phyloP scores from a whole-genome alignment of 2,113 vertebrate genomes.

The Paramisgurnus dabryanus region DNA sequence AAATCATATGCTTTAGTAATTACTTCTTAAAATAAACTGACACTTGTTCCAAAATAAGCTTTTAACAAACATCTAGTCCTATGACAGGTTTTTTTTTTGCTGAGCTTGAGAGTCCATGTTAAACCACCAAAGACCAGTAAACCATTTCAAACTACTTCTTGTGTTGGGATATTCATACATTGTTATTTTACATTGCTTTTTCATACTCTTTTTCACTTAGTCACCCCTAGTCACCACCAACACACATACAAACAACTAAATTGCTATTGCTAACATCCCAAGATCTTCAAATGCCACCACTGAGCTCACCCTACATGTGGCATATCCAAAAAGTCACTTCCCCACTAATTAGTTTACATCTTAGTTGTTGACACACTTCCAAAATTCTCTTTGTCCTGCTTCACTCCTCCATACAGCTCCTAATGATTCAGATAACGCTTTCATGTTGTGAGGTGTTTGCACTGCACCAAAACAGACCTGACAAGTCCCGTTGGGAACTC shows the following conservation, averaged over 20 bases:
- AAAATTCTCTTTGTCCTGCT: slow-evolving; percentile 5
- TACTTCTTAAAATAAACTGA: not conserved
- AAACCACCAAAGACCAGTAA: not conserved
- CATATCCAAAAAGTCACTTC: slow-evolving; percentile 8
- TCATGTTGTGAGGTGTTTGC: slow-evolving; percentile 31
- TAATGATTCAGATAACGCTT: slow-evolving; percentile 26
- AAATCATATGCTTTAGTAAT: not conserved
- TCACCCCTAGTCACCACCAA: not conserved
- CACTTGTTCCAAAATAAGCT: not conserved
- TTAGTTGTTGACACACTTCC: not conserved
- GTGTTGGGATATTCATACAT: no score
- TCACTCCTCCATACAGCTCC: slow-evolving; percentile 14
- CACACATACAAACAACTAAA: not conserved
- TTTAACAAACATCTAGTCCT: not conserved
- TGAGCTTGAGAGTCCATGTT: not conserved
- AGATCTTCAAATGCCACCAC: not conserved
- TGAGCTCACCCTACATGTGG: not conserved
- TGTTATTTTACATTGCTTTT: not conserved
- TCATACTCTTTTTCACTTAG: not conserved
- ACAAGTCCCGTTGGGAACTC: slow-evolving; percentile 1
- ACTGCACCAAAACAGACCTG: not conserved
- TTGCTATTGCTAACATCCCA: not conserved
- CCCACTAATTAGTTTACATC: slow-evolving; percentile 10
- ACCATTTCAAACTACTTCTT: not conserved
- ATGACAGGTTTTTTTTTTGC: not conserved